A percentile compares a stretch with the other conserved stretches of the same genome.
Conservation (phyloP, 2,888 invertebrate genomes). For the Sympetrum striolatum region DNA sequence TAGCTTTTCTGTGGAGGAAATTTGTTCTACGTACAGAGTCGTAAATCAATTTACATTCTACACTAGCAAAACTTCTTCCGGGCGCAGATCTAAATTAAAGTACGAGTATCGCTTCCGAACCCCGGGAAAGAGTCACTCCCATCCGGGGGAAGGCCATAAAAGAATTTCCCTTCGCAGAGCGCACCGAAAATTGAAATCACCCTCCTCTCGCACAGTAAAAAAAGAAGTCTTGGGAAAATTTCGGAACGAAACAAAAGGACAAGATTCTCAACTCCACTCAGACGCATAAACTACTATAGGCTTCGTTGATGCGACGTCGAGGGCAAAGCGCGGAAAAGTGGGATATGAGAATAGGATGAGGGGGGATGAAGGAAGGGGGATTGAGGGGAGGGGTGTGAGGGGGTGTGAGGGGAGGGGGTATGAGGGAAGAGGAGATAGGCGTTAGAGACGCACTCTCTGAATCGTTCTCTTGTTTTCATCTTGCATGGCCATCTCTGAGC, state of each 20-base stretch:
- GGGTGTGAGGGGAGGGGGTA: not conserved
- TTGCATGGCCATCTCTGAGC: slow-evolving; percentile 43
- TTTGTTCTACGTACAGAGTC: too few species aligned
- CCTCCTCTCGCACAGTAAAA: not conserved
- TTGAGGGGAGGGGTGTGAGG: not conserved
- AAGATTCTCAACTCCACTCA: slow-evolving; percentile 23
- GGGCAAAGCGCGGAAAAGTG: not conserved
- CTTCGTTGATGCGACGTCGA: not conserved
- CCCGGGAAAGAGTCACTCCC: too few species aligned
- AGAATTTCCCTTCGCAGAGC: not conserved
- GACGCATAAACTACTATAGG: slow-evolving; percentile 25
- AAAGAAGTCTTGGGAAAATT: not conserved
- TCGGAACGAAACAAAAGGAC: not conserved
- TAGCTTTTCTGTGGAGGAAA: too few species aligned
- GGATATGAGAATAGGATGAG: not conserved
- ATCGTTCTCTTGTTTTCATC: slow-evolving; percentile 40
- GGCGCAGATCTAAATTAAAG: not conserved
- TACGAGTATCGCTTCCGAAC: not conserved
- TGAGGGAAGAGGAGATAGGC: not conserved
- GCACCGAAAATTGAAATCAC: not conserved
- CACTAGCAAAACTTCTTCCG: too few species aligned
- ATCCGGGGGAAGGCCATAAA: not conserved
- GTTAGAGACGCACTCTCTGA: slow-evolving; percentile 40
- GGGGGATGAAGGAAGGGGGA: not conserved
- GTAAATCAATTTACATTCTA: too few species aligned